Base-by-base conservation (phyloP, 2,888 invertebrate species). In the Margaritifera margaritifera region DNA sequence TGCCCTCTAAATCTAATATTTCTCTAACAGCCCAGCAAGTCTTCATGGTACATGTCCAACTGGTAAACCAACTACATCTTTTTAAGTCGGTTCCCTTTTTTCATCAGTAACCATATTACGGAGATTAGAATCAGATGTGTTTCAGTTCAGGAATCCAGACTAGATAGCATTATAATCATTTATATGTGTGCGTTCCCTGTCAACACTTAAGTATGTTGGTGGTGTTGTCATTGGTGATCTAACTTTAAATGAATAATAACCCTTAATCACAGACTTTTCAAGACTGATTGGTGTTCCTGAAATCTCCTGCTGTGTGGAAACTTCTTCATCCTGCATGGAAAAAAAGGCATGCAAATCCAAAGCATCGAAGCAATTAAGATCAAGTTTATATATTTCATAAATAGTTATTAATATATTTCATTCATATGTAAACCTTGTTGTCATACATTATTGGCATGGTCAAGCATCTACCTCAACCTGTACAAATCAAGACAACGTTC, bases 181-280 rank as follows among this genome's bases (percentile, higher is more conserved):
- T 52, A 62, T 68, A 50, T 63, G 62, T 6, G 62, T 57, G 25
- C 58, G 63, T n/a, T 66, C 62, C 22, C 67, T 68, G 50, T 62
- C 62, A 6, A 62, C 58, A 27, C 56, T 57, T 4, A 57, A 27
- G 42, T 24, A 4, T 5, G 68, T 62, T 18, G 5, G 4, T 18
- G 57, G 52, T n/a, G 27, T 24, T 31, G 68, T 68, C 15, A 15
- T 2, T 6, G 68, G 57, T 24, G 63, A 63, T 27, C 25, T 62
- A 19, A 68, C 63, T 58, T 68, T 68, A 22, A n/a, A 68, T n/a
- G 63, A 57, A 62, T 68, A 63, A 50, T 68, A 68, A 5, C 68
- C 68, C 51, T 68, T 68, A 19, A 68, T 62, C 15, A 68, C 68
- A 27, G 58, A 62, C 3, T 68, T 57, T n/a, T 63, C 20, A 27